phyloP scores from a whole-genome alignment of 1,140 invertebrate genomes.

The Tenebrio molitor region DNA sequence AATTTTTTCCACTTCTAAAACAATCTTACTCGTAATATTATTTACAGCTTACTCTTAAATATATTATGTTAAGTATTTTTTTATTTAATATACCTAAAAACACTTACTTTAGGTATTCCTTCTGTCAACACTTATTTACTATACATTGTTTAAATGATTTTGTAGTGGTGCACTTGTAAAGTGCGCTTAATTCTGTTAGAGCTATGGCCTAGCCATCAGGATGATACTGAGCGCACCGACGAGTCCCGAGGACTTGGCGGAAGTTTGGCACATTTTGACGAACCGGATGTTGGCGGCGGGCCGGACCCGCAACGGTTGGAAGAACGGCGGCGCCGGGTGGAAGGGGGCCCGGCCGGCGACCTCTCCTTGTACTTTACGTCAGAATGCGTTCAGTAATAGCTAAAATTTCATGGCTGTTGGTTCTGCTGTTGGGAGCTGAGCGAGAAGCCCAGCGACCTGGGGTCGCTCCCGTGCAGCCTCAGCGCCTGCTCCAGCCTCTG shows the following conservation, averaged over 20 bases:
- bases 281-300: background rate
- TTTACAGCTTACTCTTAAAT: conserved; percentile 35
- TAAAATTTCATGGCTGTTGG: conserved; percentile 74
- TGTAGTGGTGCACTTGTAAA: conserved; percentile 63
- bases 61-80: conserved; percentile 20
- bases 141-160: conserved; percentile 47
- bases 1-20: conserved; percentile 35
- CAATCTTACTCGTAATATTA: conserved; percentile 32
- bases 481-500: conserved; percentile 85
- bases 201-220: conserved; percentile 62
- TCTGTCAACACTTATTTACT: conserved; percentile 43
- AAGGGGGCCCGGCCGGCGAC: conserved; percentile 11
- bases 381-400: conserved; percentile 70
- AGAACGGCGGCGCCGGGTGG: background rate
- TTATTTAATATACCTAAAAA: conserved; percentile 38
- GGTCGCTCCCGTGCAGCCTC: conserved; percentile 79
- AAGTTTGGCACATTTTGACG: conserved; percentile 61
- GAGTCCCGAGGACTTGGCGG: background rate
- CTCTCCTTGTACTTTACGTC: conserved; percentile 8
- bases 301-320: background rate
- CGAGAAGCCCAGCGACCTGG: conserved; percentile 75
- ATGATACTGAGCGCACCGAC: conserved; percentile 61
- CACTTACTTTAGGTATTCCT: conserved; percentile 36
- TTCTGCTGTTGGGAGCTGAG: conserved; percentile 71
- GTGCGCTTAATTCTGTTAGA: conserved; percentile 54